Evolutionary conservation across 2,113 vertebrate species (phyloP), one percentile per base, ranked within the genome.

Genomic region (Planiliza haematocheilus): DNA sequence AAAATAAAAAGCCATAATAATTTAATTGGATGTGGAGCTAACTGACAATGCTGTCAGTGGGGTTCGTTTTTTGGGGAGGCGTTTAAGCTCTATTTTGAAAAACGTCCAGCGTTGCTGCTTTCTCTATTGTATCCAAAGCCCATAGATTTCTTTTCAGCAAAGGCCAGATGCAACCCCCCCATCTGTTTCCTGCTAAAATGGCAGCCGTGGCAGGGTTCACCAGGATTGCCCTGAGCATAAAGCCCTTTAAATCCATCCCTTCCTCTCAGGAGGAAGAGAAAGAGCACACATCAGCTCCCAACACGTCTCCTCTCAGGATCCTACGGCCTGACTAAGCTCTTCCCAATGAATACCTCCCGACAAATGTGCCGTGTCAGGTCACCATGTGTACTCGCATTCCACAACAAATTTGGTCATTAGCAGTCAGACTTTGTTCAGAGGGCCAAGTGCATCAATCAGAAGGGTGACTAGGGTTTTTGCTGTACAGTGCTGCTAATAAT

Each of bases 141-240:
- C 10, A 4, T 12, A 53, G 24, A 41, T 63, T 53, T 43, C n/a
- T n/a, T 48, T 60, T 56, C 39, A 68, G 43, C 30, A 34, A 62
- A 65, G 21, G 59, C 17, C 21, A 61, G 36, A 77, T 50, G 10
- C 41, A n/a, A n/a, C 60, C 55, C 30, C 56, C 72, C 81, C 79
- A 85, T 86, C 83, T 84, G 83, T 76, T 82, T 86, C 65, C 77
- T 86, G 79, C 66, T 85, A 64, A 74, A 75, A 55, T 57, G 49
- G 66, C 48, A 84, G 43, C 62, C 66, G 45, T 67, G 17, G 49
- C 66, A 79, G 75, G 61, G 65, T 87, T 89, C 52, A 89, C 72
- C 61, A 84, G 83, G 62, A 79, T 51, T 76, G 67, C 66, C 77
- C 74, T 79, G 20, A 11, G 39, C 74, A 76, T 67, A 85, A 84